phyloP scores from a whole-genome alignment of 2,113 vertebrate species.

The Channa maculata region DNA sequence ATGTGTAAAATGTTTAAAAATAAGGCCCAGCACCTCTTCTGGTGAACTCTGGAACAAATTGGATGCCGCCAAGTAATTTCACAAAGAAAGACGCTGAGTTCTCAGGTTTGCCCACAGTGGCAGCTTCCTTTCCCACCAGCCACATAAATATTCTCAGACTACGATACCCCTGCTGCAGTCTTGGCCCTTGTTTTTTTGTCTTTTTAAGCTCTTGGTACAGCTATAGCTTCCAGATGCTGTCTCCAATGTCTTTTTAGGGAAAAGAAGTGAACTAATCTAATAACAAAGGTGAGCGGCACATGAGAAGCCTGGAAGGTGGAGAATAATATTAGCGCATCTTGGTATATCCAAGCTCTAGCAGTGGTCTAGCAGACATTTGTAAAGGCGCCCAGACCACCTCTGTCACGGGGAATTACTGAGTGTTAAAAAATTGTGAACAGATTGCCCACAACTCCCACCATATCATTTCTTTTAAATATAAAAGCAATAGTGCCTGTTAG shows the following conservation, averaged over 20 bases:
- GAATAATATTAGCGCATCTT: slow-evolving; percentile 72
- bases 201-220: slow-evolving; percentile 63
- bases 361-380: slow-evolving; percentile 36
- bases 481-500: not conserved
- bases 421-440: slow-evolving; percentile 50
- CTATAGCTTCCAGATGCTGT: slow-evolving; percentile 80
- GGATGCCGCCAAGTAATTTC: slow-evolving; percentile 11
- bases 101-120: slow-evolving; percentile 58
- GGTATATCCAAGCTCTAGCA: slow-evolving; percentile 47
- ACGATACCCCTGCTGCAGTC: slow-evolving; percentile 51
- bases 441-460: slow-evolving; percentile 11
- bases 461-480: slow-evolving; percentile 13
- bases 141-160: slow-evolving; percentile 50
- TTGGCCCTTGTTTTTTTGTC: slow-evolving; percentile 54
- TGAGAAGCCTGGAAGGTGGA: slow-evolving; percentile 66
- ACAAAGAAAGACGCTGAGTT: slow-evolving; percentile 38
- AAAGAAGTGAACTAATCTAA: slow-evolving; percentile 71
- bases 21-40: too few relatives aligned
- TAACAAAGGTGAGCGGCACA: slow-evolving; percentile 68
- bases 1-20: too few relatives aligned
- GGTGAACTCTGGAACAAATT: too few relatives aligned
- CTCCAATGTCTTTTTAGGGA: slow-evolving; percentile 55
- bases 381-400: slow-evolving; percentile 57
- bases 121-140: slow-evolving; percentile 57
- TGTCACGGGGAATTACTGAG: slow-evolving; percentile 46